phyloP scores from a whole-genome alignment of 1,140 invertebrate species.

The Proctacanthus coquilletti region DNA sequence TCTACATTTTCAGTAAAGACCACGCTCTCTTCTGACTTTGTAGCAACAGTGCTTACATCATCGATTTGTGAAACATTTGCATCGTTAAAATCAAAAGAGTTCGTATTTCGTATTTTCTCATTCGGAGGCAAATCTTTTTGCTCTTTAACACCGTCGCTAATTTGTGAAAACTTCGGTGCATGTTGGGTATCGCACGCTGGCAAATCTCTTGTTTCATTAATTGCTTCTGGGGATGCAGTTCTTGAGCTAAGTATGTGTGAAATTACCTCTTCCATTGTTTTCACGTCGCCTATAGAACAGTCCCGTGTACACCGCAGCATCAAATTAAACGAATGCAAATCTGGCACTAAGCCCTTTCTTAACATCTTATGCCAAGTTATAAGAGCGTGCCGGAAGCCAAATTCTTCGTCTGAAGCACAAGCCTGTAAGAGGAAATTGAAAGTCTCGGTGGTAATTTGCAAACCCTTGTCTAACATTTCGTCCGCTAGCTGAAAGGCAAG shows the following conservation, averaged over 20 bases:
- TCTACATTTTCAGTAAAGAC: not conserved
- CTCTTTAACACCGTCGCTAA: too few relatives aligned
- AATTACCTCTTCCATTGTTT: conserved; percentile 36
- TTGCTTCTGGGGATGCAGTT: too few relatives aligned
- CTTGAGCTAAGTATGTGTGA: conserved; percentile 11
- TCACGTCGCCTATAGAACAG: conserved; percentile 54
- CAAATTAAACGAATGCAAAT: conserved; percentile 63
- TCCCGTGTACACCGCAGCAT: conserved; percentile 61
- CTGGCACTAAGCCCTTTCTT: conserved; percentile 43
- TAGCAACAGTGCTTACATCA: too few relatives aligned
- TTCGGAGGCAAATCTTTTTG: too few relatives aligned
- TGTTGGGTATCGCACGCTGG: too few relatives aligned
- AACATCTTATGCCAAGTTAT: conserved; percentile 74
- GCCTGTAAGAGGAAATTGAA: conserved; percentile 69
- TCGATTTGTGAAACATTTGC: not conserved
- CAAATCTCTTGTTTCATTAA: too few relatives aligned
- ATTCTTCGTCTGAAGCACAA: conserved; percentile 57
- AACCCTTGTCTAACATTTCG: conserved; percentile 55
- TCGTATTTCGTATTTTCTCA: too few relatives aligned
- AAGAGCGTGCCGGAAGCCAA: conserved; percentile 56
- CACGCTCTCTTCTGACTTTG: not conserved
- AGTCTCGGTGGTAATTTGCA: conserved; percentile 49
- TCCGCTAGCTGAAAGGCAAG: conserved; percentile 68
- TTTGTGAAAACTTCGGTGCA: too few relatives aligned
- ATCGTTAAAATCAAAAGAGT: too few relatives aligned